A percentile compares a stretch with the other conserved stretches of the same genome.
Evolutionary conservation across 2,113 vertebrate species (phyloP).

Genomic region (Callopanchax toddi): DNA sequence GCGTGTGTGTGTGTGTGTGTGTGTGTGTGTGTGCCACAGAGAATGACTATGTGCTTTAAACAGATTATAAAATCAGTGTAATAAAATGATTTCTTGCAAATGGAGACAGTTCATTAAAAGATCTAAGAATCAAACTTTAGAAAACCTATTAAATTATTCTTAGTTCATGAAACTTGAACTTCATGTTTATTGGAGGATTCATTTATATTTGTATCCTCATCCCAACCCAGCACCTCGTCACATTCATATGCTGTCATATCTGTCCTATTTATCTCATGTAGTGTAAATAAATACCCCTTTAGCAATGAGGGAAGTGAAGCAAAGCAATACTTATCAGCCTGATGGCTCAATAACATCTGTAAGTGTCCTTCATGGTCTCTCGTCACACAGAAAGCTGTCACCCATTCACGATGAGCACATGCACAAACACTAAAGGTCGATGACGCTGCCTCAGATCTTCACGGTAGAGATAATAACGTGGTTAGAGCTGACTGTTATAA

Average conservation of each 20-base stretch:
- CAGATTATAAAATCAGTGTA: too few relatives aligned
- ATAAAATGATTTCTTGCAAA: not conserved
- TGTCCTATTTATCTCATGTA: constrained; percentile 7
- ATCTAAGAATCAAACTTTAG: not conserved
- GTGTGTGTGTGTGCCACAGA: not conserved
- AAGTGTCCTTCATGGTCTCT: constrained; percentile 2
- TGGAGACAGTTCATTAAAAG: not conserved
- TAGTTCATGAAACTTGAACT: not conserved
- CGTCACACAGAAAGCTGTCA: not conserved
- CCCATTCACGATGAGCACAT: not conserved
- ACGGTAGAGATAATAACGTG: too few relatives aligned
- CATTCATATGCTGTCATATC: not conserved
- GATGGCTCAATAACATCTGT: constrained; percentile 17
- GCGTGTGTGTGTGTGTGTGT: not conserved
- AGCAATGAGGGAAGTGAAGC: constrained; percentile 16
- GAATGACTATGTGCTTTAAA: not conserved
- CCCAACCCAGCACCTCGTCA: not conserved
- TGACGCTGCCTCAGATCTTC: constrained; percentile 4
- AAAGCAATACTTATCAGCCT: constrained; percentile 16
- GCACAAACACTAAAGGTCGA: constrained; percentile 13
- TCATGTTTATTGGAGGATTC: accelerated
- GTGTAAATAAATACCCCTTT: constrained; percentile 24
- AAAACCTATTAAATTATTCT: not conserved
- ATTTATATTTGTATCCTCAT: not conserved
- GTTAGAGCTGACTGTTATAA: too few relatives aligned